A percentile compares a stretch with the other conserved stretches of the same genome.
Evolutionary conservation across 1,140 invertebrate genomes (phyloP).

Genomic region (Drosophila sulfurigaster): DNA sequence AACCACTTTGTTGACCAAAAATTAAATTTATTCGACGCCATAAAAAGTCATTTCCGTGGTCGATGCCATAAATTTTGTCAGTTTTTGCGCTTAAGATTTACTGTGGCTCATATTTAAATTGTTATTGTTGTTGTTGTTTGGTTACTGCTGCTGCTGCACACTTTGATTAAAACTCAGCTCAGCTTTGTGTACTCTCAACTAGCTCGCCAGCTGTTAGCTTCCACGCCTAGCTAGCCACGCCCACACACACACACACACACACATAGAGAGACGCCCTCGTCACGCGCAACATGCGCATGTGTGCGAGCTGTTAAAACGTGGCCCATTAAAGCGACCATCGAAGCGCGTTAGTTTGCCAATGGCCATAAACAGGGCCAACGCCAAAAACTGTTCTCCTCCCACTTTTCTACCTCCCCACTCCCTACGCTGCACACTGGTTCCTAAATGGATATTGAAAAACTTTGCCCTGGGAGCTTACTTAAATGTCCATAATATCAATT

Average conservation of each 20-base stretch:
- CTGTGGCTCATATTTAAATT: slow-evolving; percentile 79
- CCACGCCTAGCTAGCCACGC: slow-evolving; percentile 6
- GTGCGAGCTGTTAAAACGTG: slow-evolving; percentile 55
- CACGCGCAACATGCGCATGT: slow-evolving; percentile 56
- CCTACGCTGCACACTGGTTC: slow-evolving; percentile 21
- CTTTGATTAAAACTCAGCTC: slow-evolving; percentile 77
- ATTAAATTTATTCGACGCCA: slow-evolving; percentile 81
- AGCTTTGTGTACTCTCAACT: slow-evolving; percentile 40
- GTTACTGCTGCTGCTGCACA: slow-evolving; percentile 36
- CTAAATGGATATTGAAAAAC: slow-evolving; percentile 42
- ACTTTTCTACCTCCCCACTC: too few species aligned
- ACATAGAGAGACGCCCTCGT: neutral
- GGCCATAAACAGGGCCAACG: slow-evolving; percentile 45
- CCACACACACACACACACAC: slow-evolving; percentile 4
- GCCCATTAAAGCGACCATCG: slow-evolving; percentile 64
- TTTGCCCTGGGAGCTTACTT: slow-evolving; percentile 23
- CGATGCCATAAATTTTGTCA: slow-evolving; percentile 77
- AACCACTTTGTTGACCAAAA: slow-evolving; percentile 80
- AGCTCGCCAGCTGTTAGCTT: slow-evolving; percentile 37
- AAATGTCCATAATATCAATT: slow-evolving; percentile 32
- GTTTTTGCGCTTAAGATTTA: slow-evolving; percentile 79
- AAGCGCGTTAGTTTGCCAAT: slow-evolving; percentile 62
- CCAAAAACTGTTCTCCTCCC: slow-evolving; percentile 2
- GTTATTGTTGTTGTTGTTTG: slow-evolving; percentile 51
- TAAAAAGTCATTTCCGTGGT: slow-evolving; percentile 81